Evolutionary conservation across 2,888 invertebrate species (phyloP).

Genomic region (Spilarctia lutea): DNA sequence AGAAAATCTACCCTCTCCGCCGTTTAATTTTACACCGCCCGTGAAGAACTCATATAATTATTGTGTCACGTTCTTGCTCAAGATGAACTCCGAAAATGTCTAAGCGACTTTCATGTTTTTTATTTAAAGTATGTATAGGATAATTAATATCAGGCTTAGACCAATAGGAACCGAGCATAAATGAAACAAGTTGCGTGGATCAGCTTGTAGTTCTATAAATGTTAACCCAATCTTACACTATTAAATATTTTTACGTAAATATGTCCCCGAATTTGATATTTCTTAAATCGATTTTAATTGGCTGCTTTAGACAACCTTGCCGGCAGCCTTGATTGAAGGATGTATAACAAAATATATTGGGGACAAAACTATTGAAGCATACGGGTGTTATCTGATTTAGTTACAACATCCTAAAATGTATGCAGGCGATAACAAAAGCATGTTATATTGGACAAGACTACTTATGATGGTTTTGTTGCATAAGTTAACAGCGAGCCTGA

Average conservation of each 20-base stretch:
- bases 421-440: not conserved
- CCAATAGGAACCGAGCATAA: too few relatives aligned
- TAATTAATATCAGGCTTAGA: too few relatives aligned
- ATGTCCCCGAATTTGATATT: not conserved
- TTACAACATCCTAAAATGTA: slow-evolving; percentile 5
- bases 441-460: too few relatives aligned
- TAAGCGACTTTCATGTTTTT: too few relatives aligned
- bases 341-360: slow-evolving; percentile 3
- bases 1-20: too few relatives aligned
- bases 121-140: too few relatives aligned
- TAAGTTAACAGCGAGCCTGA: not conserved
- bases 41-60: too few relatives aligned
- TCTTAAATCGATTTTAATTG: not conserved
- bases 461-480: not conserved
- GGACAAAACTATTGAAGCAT: not conserved
- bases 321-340: slow-evolving; percentile 4
- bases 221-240: not conserved
- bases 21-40: too few relatives aligned
- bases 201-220: not conserved
- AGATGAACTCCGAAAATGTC: too few relatives aligned
- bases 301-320: not conserved
- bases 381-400: slow-evolving; percentile 12
- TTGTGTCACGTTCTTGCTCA: too few relatives aligned
- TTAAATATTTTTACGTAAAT: too few relatives aligned
- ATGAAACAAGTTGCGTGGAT: too few relatives aligned